Evolutionary conservation across 2,888 invertebrate genomes (phyloP), one percentile per base, ranked within the genome.

Genomic region (Aelia acuminata): DNA sequence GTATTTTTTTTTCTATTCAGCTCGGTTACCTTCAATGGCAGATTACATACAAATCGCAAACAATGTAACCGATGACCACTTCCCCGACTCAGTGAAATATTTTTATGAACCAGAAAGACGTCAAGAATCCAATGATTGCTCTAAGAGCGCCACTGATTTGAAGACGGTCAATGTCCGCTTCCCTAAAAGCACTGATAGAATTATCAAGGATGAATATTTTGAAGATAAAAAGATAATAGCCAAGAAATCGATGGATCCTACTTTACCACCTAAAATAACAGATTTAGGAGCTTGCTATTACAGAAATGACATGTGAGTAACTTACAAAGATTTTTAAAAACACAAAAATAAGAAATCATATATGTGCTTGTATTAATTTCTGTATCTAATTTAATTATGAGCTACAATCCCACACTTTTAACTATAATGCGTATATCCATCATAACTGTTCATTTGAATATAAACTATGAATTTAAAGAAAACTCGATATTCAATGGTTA

Each of bases 241-340:
- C 1, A 84, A 43, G 43, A 84, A 84, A 47, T 47, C 47, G 7
- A 47, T 26, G 48, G 84, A 84, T 47, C 39, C 18, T 35, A 26
- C 0, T 22, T 84, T 13, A 47, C 20, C 63, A 26, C 53, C 86
- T 0, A 86, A 63, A 47, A 86, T 86, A 53, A 86, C 86, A 53
- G 86, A 86, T 63, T n/a, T 86, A 47, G 86, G 86, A 22, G 39
- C 50, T 39, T 35, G 31, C 26, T 63, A 8, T 39, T 86, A 63
- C 43, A 86, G 86, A 57, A 63, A 43, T 57, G 86, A 86, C 47
- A 10, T 86, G 86, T 86, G 18, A 86, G 57, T 57, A 50, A n/a
- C n/a, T n/a, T n/a, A n/a, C n/a, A n/a, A n/a, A n/a, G n/a, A n/a
- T n/a, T n/a, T n/a, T n/a, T n/a, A n/a, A n/a, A n/a, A n/a, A n/a